phyloP scores from a whole-genome alignment of 92 coral and sea anemone species.

The Zoanthus sociatus region DNA sequence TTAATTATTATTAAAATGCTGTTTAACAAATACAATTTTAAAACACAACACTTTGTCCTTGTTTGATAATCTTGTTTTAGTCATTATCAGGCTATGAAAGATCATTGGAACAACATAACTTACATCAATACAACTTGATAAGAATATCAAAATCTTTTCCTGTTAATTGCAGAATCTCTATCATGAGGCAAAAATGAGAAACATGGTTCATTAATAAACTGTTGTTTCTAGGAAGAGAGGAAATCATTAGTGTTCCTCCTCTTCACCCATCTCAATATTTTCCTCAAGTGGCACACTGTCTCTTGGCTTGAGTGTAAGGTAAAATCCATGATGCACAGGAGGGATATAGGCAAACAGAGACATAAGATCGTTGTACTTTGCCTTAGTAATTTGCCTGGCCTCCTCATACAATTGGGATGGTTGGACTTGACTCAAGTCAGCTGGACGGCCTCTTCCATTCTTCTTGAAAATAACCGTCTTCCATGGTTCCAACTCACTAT shows the following conservation, averaged over 20 bases:
- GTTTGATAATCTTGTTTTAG: slow-evolving; percentile 26
- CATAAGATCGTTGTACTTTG: slow-evolving; percentile 61
- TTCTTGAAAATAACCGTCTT: slow-evolving; percentile 58
- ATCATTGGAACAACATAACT: slow-evolving; percentile 33
- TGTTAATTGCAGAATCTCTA: slow-evolving; percentile 32
- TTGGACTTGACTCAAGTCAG: slow-evolving; percentile 50
- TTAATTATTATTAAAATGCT: slow-evolving; percentile 9
- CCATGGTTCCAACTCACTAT: slow-evolving; percentile 60
- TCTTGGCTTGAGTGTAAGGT: slow-evolving; percentile 53
- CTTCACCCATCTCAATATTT: slow-evolving; percentile 22
- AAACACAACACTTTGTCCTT: slow-evolving; percentile 19
- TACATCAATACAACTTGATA: slow-evolving; percentile 31
- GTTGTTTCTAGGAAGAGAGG: slow-evolving; percentile 25
- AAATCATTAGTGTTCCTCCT: slow-evolving; percentile 35
- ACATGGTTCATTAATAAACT: slow-evolving; percentile 19
- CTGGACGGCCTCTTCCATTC: slow-evolving; percentile 52
- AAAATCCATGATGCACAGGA: slow-evolving; percentile 64
- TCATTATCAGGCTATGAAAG: slow-evolving; percentile 37
- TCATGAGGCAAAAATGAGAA: slow-evolving; percentile 23
- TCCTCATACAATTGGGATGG: slow-evolving; percentile 42
- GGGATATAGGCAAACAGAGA: slow-evolving; percentile 58
- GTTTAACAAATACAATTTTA: slow-evolving; percentile 26
- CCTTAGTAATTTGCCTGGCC: slow-evolving; percentile 56
- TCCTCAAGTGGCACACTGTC: slow-evolving; percentile 37
- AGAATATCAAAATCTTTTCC: slow-evolving; percentile 10